Percentiles rank a stretch among this genome's conserved stretches.
These are phyloP conservation scores for Meta bourneti DNA, from an alignment of 2,888 invertebrate species.

Conservation along the genomic window DNA sequence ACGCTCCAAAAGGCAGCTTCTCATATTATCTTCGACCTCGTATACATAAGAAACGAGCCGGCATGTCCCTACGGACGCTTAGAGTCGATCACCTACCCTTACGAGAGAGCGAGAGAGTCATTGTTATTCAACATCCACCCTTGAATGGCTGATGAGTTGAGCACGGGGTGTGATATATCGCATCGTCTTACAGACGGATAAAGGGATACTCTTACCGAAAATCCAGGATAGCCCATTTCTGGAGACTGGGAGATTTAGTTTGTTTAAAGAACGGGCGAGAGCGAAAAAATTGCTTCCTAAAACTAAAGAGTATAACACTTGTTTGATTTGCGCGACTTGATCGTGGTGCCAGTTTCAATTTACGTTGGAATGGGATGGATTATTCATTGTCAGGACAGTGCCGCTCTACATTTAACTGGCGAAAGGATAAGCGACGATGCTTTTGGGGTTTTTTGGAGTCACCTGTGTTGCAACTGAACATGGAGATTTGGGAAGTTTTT, in stretches of 20 bases:
- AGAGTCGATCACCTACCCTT: constrained; percentile 52
- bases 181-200: constrained; percentile 63
- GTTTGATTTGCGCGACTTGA: constrained; percentile 17
- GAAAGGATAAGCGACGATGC: neutral
- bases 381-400: constrained; percentile 16
- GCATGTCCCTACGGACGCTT: constrained; percentile 57
- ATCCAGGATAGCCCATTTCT: constrained; percentile 48
- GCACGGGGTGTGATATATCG: constrained; percentile 51
- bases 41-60: constrained; percentile 69
- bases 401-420: neutral
- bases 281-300: neutral
- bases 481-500: neutral
- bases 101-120: constrained; percentile 14
- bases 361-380: constrained; percentile 18
- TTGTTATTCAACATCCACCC: constrained; percentile 72
- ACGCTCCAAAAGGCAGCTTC: constrained; percentile 44
- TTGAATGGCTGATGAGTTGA: constrained; percentile 64
- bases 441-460: neutral
- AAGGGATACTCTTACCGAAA: constrained; percentile 48
- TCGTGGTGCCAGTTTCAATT: constrained; percentile 23
- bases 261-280: neutral
- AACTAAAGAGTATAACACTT: constrained; percentile 4
- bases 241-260: constrained; percentile 33
- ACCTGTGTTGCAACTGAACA: no score
- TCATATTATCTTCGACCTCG: constrained; percentile 61